A percentile compares a stretch with the other conserved stretches of the same genome.
Evolutionary conservation across 2,888 invertebrate species (phyloP).

Genomic region (Nowickia ferox): DNA sequence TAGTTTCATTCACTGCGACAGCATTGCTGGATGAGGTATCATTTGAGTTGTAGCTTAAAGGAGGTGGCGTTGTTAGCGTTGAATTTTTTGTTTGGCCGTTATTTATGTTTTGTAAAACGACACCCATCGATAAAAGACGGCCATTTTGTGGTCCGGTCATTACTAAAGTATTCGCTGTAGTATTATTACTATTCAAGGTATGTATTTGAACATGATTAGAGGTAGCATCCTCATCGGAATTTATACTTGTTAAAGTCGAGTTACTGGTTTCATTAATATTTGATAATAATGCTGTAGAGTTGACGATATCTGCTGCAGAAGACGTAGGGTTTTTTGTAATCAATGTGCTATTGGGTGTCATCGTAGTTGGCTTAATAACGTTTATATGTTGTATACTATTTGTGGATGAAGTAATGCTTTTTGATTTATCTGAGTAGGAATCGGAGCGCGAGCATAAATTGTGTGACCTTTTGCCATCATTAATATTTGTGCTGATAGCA

Average conservation of each 20-base stretch:
- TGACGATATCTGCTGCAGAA: conserved; percentile 35
- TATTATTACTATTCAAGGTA: conserved; percentile 37
- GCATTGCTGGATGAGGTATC: conserved; percentile 44
- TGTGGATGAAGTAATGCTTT: conserved; percentile 46
- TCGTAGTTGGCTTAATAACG: conserved; percentile 33
- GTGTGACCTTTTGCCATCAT: conserved; percentile 34
- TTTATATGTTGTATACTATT: conserved; percentile 36
- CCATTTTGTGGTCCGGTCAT: conserved; percentile 51
- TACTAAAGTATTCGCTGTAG: conserved; percentile 31
- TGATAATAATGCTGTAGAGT: conserved; percentile 23
- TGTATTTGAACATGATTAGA: conserved; percentile 44
- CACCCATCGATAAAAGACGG: conserved; percentile 45
- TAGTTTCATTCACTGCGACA: conserved; percentile 27
- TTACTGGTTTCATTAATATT: conserved; percentile 54
- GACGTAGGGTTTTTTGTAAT: conserved; percentile 47
- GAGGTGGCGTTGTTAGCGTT: conserved; percentile 39
- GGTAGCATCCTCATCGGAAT: conserved; percentile 50
- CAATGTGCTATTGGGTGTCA: conserved; percentile 20
- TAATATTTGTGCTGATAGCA: conserved; percentile 30
- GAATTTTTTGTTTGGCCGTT: conserved; percentile 58
- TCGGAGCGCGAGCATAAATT: conserved; percentile 26
- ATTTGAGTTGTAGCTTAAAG: conserved; percentile 49
- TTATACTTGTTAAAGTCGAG: conserved; percentile 47
- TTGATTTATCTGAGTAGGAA: conserved; percentile 71
- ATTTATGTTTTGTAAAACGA: conserved; percentile 51